phyloP scores from a whole-genome alignment of 2,113 vertebrate species.

The Pseudonaja textilis region DNA sequence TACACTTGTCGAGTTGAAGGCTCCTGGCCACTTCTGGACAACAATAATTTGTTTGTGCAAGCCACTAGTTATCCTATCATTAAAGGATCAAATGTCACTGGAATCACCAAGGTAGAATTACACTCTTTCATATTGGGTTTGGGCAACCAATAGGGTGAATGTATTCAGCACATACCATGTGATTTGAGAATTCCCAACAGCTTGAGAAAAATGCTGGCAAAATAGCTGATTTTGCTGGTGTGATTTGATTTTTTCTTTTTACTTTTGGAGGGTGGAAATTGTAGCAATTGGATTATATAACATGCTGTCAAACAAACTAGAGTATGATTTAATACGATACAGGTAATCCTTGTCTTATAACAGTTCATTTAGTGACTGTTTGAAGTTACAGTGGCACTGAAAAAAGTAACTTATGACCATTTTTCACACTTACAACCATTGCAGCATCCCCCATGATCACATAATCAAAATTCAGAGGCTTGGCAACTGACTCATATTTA shows the following conservation, averaged over 20 bases:
- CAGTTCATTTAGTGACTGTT: background rate
- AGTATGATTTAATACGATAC: background rate
- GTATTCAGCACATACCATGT: background rate
- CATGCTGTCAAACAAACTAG: background rate
- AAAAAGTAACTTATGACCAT: background rate
- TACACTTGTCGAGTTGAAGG: slow-evolving; percentile 86
- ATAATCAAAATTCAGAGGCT: background rate
- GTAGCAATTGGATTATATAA: background rate
- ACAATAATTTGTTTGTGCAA: slow-evolving; percentile 87
- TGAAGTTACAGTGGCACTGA: background rate
- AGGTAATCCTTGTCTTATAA: background rate
- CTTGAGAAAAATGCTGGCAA: background rate
- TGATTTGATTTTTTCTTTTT: background rate
- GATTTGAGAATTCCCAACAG: background rate
- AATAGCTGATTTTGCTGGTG: background rate
- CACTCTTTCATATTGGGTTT: background rate
- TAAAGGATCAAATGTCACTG: slow-evolving; percentile 63
- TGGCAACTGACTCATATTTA: no score
- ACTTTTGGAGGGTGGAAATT: background rate
- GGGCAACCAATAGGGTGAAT: background rate
- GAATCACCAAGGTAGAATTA: slow-evolving; percentile 79
- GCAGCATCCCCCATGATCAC: background rate
- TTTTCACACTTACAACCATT: background rate
- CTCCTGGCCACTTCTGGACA: slow-evolving; percentile 93
- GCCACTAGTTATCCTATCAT: slow-evolving; percentile 78